phyloP scores from a whole-genome alignment of 2,113 vertebrate genomes.

The Megaceryle torquata region DNA sequence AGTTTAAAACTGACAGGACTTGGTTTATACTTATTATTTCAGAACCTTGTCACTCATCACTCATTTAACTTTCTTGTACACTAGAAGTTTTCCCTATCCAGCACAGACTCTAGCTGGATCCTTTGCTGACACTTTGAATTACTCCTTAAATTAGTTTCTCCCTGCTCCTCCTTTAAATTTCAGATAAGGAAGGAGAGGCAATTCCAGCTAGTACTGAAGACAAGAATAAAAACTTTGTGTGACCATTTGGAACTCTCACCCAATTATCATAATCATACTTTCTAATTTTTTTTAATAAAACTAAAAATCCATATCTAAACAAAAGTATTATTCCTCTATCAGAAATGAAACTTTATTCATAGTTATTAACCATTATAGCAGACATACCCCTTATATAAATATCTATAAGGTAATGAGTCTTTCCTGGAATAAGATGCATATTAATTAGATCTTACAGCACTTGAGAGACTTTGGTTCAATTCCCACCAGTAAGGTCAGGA shows the following conservation, averaged over 20 bases:
- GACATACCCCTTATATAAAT: conserved; percentile 69
- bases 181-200: not conserved
- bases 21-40: not conserved
- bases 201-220: not conserved
- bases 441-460: conserved; percentile 79
- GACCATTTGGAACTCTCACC: conserved; percentile 10
- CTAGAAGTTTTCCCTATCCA: not conserved
- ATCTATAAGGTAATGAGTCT: conserved; percentile 77
- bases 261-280: conserved; percentile 53
- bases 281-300: conserved; percentile 58
- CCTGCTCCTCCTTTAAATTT: not conserved
- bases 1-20: not conserved
- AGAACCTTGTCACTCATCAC: not conserved
- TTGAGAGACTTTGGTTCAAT: conserved; percentile 78
- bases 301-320: conserved; percentile 67
- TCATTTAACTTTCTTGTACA: not conserved
- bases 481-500: conserved; percentile 79
- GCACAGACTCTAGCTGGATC: not conserved
- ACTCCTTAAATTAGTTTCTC: not conserved
- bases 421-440: conserved; percentile 80
- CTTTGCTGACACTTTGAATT: not conserved
- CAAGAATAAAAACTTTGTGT: conserved; percentile 24
- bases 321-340: conserved; percentile 57
- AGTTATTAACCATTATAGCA: conserved; percentile 69
- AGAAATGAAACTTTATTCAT: conserved; percentile 61